Conservation (phyloP, 2,113 vertebrate species). For the Pogonocichla stellata region DNA sequence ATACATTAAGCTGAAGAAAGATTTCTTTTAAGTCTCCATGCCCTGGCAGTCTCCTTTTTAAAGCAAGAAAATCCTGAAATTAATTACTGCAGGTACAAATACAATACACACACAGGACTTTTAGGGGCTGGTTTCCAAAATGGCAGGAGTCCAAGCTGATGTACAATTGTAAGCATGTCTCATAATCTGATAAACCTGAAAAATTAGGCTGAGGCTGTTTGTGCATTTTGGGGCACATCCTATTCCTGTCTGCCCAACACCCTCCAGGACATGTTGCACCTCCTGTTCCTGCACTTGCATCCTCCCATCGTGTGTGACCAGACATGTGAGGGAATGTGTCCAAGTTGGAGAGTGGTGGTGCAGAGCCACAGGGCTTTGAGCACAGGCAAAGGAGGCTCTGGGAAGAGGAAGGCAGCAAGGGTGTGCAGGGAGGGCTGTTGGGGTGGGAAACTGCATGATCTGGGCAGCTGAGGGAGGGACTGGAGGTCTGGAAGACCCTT, state of each 20-base stretch:
- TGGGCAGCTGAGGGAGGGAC: neutral
- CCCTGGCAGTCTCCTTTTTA: neutral
- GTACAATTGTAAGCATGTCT: neutral
- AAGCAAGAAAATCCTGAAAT: neutral
- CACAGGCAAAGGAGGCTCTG: neutral
- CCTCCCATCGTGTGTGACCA: neutral
- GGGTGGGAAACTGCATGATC: neutral
- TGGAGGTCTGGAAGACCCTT: neutral
- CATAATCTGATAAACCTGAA: neutral
- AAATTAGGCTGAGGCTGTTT: neutral
- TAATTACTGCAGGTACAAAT: neutral
- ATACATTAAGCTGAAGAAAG: neutral
- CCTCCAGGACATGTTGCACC: neutral
- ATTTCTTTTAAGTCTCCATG: neutral
- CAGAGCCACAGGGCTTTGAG: neutral
- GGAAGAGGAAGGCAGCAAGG: neutral
- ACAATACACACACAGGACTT: neutral
- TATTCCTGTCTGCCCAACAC: neutral
- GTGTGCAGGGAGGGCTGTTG: neutral
- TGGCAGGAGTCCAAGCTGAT: neutral
- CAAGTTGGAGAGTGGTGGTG: neutral
- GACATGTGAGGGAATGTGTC: neutral
- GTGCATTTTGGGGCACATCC: neutral
- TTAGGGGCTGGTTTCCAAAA: neutral
- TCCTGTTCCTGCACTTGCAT: neutral